A percentile compares a stretch with the other conserved stretches of the same genome.
These are phyloP conservation scores for Labeo rohita DNA, from an alignment of 2,113 vertebrate genomes.

Conservation along the genomic window DNA sequence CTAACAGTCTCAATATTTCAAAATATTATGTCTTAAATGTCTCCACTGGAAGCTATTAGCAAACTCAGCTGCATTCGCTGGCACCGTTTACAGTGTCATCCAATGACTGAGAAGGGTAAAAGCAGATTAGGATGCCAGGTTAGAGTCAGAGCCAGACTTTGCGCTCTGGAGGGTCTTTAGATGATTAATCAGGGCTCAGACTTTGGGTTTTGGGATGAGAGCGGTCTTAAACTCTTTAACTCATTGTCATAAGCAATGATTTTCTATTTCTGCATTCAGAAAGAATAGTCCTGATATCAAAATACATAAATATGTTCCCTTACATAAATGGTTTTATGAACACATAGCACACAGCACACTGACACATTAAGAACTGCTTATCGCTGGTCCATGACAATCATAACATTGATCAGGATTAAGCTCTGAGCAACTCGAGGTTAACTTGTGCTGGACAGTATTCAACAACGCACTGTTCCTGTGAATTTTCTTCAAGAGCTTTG, in stretches of 20 bases:
- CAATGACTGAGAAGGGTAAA: neutral
- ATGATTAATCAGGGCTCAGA: neutral
- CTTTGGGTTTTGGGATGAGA: neutral
- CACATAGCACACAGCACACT: neutral
- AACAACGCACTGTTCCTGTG: neutral
- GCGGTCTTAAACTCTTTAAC: neutral
- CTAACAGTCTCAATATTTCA: neutral
- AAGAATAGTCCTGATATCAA: neutral
- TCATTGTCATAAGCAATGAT: neutral
- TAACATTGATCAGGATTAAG: neutral
- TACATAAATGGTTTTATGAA: neutral
- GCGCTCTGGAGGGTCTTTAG: no score
- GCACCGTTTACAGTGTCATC: neutral
- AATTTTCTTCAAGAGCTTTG: neutral
- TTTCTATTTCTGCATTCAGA: neutral
- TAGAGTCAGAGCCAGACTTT: neutral
- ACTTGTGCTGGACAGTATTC: neutral
- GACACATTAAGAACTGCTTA: conserved; percentile 22
- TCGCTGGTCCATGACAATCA: neutral
- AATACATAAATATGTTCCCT: neutral
- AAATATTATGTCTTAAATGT: neutral
- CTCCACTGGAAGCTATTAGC: neutral
- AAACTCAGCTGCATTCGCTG: neutral
- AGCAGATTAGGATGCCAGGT: neutral
- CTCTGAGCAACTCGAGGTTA: neutral